phyloP scores from a whole-genome alignment of 37 sponge, comb jelly and placozoan genomes.

The Ephydatia muelleri region DNA sequence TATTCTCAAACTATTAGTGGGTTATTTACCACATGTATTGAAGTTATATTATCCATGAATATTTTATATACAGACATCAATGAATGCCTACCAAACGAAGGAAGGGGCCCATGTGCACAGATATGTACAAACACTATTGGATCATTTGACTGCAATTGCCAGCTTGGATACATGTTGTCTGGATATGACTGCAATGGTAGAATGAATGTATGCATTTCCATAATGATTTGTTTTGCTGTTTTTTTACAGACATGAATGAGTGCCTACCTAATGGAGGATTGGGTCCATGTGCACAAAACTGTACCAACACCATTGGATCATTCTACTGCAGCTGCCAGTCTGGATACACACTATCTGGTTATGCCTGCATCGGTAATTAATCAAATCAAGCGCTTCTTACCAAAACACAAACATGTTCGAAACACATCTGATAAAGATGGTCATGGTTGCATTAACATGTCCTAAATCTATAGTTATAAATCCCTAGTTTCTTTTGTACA shows the following conservation, averaged over 20 bases:
- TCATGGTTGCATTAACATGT: no score
- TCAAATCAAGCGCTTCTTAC: no score
- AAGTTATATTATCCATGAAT: no score
- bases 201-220: no score
- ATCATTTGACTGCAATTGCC: not conserved
- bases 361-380: constrained; percentile 8
- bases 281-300: constrained; percentile 9
- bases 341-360: not conserved
- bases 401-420: no score
- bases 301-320: constrained; percentile 12
- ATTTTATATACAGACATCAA: not conserved
- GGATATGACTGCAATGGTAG: not conserved
- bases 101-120: not conserved
- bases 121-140: constrained; percentile 2
- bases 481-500: no score
- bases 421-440: no score
- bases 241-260: constrained; percentile 15
- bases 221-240: no score
- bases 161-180: not conserved
- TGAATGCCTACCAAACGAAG: not conserved
- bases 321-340: constrained; percentile 6
- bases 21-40: no score
- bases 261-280: constrained; percentile 5
- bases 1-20: no score
- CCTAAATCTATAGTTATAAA: no score